Evolutionary conservation across 2,888 invertebrate species (phyloP), one percentile per base, ranked within the genome.

Genomic region (Lydus trimaculatus): DNA sequence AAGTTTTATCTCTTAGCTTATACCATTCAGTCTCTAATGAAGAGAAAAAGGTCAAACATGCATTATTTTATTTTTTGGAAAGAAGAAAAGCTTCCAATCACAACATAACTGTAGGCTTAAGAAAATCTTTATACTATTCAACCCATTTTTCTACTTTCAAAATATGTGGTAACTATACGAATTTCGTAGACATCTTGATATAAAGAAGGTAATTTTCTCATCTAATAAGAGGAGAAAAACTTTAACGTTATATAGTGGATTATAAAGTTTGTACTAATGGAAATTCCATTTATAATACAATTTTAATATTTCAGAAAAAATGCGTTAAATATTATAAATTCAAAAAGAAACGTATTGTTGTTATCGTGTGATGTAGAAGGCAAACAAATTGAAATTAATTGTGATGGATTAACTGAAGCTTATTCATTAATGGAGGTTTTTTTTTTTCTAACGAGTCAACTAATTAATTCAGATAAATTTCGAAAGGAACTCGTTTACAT

Each of bases 301-400:
- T 48, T 60, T 60, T 48, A 28, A 65, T 65, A 65, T 60, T 17
- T 31, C 33, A n/a, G n/a, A n/a, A n/a, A n/a, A n/a, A n/a, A n/a
- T n/a, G n/a, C n/a, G n/a, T n/a, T n/a, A n/a, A n/a, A n/a, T n/a
- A n/a, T n/a, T n/a, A n/a, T n/a, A n/a, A n/a, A n/a, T n/a, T n/a
- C n/a, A n/a, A n/a, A n/a, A n/a, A n/a, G n/a, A n/a, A n/a, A n/a
- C n/a, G n/a, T n/a, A n/a, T n/a, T n/a, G n/a, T n/a, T n/a, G n/a
- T n/a, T n/a, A n/a, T n/a, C n/a, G n/a, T n/a, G n/a, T n/a, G n/a
- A n/a, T n/a, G n/a, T n/a, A n/a, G n/a, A n/a, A n/a, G 11, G 33
- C 9, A 60, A 36, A 9, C 31, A 60, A 48, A 20, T 52, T 52
- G 5, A 20, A 52, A 60, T 60, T 60, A 60, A 60, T 36, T 33